A percentile compares a stretch with the other conserved stretches of the same genome.
These are phyloP conservation scores for Drosophila mimica DNA, from an alignment of 2,888 invertebrate species.

Conservation along the genomic window DNA sequence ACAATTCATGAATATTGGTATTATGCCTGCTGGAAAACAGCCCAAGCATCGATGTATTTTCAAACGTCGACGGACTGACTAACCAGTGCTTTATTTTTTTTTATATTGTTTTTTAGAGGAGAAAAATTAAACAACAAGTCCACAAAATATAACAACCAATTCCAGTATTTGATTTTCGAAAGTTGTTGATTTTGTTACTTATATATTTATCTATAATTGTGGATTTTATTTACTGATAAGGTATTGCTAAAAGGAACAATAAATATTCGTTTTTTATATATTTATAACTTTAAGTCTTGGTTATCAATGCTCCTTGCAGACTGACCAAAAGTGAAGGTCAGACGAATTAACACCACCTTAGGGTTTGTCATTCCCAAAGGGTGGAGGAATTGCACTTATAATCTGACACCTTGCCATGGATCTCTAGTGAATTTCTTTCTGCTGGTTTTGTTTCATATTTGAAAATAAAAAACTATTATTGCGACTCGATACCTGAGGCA, in stretches of 20 bases:
- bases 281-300: not conserved
- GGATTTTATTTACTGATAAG: not conserved
- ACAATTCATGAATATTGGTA: not conserved
- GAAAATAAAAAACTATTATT: constrained; percentile 35
- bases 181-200: not conserved
- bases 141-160: not conserved
- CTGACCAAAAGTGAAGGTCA: not conserved
- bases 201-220: not conserved
- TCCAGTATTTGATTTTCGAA: not conserved
- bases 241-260: not conserved
- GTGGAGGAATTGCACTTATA: constrained; percentile 16
- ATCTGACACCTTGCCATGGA: constrained; percentile 33
- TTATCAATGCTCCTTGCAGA: not conserved
- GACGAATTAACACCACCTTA: not conserved
- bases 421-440: not conserved
- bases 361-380: constrained; percentile 9
- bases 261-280: not conserved
- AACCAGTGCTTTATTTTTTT: not conserved
- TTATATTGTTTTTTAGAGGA: too few species aligned
- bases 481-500: not conserved
- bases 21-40: not conserved
- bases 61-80: not conserved
- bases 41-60: constrained; percentile 9
- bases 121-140: not conserved
- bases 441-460: constrained; percentile 18